Evolutionary conservation across 1,140 invertebrate genomes (phyloP), one percentile per base, ranked within the genome.

Genomic region (Drosophila bipectinata): DNA sequence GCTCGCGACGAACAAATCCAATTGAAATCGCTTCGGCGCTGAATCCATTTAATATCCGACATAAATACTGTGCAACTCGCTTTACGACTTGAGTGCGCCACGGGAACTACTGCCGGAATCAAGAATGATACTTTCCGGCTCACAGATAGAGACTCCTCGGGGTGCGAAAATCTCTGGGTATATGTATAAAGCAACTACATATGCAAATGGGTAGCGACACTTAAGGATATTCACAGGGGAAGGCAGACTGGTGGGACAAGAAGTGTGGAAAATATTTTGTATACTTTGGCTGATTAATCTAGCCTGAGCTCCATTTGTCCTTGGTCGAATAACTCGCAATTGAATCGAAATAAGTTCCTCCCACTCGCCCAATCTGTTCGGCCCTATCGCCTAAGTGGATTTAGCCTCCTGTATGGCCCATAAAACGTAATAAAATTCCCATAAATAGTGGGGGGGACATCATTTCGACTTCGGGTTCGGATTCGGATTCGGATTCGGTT

Each of bases 41-140:
- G 59, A 88, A 87, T 87, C 82, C 83, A 87, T 88, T 87, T 87
- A 87, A 87, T 87, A 87, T 88, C 83, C 82, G 66, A 83, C 82
- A 87, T 87, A 87, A 87, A 87, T 87, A 83, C 83, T 72, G 72
- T 72, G 56, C 77, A 79, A 72, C 83, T 59, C 81, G 83, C 83
- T 83, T 87, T 87, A 83, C 82, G 82, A 88, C 71, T 87, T 88
- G 78, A 87, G 78, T 79, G 75, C 78, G 53, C 79, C 64, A 47
- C 75, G 69, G 75, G 74, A 79, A 75, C 78, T 83, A 82, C 49
- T 59, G 44, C 39, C 32, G 53, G 53, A 34, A 56, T 57, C 63
- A 76, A 51, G 55, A 57, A 53, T 68, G 73, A 75, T 68, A 68
- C 59, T 72, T 75, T 32, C 58, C 52, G 55, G 24, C 47, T 21